Conservation (phyloP, 2,113 vertebrate genomes). For the Pseudorhombus dupliciocellatus region DNA sequence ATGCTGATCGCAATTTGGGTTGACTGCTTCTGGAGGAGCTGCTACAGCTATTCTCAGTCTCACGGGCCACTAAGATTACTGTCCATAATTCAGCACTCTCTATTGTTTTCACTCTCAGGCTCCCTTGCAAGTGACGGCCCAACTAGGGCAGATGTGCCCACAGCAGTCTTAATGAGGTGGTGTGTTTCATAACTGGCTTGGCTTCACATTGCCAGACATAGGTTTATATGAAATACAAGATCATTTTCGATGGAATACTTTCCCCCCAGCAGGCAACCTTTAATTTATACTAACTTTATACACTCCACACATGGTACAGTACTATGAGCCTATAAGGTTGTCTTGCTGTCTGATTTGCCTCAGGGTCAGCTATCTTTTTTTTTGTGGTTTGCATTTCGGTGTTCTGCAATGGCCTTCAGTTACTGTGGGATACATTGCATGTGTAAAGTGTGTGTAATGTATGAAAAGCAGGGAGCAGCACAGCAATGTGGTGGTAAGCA, state of each 20-base stretch:
- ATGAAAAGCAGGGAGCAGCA: too few species aligned
- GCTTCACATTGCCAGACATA: background rate
- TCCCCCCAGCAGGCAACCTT: background rate
- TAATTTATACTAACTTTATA: too few species aligned
- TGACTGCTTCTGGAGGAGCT: conserved; percentile 50
- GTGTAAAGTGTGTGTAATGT: too few species aligned
- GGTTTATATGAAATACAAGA: background rate
- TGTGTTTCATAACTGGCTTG: conserved; percentile 10
- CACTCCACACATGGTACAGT: background rate
- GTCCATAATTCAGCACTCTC: conserved; percentile 56
- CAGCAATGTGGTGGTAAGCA: too few species aligned
- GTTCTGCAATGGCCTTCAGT: too few species aligned
- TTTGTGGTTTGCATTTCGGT: too few species aligned
- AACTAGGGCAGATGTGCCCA: conserved; percentile 8
- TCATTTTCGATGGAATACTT: background rate
- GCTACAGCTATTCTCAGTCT: conserved; percentile 51
- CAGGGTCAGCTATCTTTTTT: too few species aligned
- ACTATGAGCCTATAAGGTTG: background rate
- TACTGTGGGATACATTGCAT: too few species aligned
- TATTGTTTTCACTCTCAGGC: conserved; percentile 45
- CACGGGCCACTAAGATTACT: conserved; percentile 43
- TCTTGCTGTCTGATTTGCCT: background rate
- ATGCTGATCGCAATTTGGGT: conserved; percentile 59
- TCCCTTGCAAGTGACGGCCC: conserved; percentile 12
- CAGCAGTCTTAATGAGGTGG: background rate